Evolutionary conservation across 2,113 vertebrate genomes (phyloP).

Genomic region (Ochotona princeps): DNA sequence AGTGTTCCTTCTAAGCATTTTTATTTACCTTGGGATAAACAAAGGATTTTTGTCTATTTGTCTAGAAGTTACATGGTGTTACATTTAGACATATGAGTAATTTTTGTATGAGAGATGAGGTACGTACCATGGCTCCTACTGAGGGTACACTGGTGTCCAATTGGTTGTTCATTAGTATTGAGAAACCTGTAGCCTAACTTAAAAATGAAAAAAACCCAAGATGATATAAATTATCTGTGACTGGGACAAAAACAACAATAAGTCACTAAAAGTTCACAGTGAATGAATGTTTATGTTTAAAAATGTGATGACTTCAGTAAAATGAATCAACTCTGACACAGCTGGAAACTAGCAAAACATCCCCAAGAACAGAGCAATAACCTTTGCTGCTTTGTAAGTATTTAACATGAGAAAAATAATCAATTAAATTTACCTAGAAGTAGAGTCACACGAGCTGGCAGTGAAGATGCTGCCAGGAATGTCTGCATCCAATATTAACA

Average conservation of each 20-base stretch:
- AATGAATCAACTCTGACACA: neutral
- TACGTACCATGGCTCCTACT: neutral
- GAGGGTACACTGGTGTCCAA: neutral
- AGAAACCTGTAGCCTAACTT: neutral
- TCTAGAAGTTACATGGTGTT: conserved; percentile 6
- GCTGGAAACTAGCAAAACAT: neutral
- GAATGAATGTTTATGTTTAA: neutral
- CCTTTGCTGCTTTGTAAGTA: neutral
- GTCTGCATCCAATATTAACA: too few relatives aligned
- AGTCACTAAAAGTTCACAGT: neutral
- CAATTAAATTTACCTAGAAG: neutral
- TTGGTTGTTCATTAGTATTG: neutral
- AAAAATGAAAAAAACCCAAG: neutral
- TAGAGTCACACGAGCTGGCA: too few relatives aligned
- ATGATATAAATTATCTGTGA: neutral
- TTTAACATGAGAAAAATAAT: neutral
- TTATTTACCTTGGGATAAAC: neutral
- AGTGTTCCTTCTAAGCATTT: neutral
- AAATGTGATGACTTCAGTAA: conserved; percentile 10
- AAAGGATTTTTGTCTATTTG: neutral
- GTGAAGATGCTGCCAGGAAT: too few relatives aligned
- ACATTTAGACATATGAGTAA: neutral
- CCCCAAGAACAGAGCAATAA: neutral
- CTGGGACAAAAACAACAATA: neutral
- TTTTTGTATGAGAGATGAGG: neutral